Evolutionary conservation across 2,888 invertebrate species (phyloP).

Genomic region (Hirtodrosophila trivittata): DNA sequence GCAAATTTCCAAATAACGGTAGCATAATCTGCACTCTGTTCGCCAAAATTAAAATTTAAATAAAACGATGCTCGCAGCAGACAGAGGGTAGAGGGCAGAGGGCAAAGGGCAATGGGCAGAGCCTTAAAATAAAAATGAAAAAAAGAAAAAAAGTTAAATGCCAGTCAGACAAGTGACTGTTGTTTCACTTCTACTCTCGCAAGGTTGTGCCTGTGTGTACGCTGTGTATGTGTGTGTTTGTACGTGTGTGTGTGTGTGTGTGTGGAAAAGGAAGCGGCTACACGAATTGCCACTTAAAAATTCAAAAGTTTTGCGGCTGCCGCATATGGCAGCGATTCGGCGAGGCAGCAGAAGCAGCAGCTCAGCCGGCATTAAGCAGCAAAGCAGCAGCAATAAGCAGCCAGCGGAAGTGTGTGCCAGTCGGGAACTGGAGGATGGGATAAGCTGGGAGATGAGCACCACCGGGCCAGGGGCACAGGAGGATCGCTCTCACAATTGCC

Average conservation of each 20-base stretch:
- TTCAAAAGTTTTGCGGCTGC: constrained; percentile 75
- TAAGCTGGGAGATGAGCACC: not conserved
- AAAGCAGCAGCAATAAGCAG: constrained; percentile 27
- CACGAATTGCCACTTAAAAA: constrained; percentile 78
- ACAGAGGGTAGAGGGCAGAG: constrained; percentile 35
- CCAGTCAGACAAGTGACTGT: constrained; percentile 39
- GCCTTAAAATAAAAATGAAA: constrained; percentile 23
- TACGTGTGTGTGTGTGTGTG: constrained; percentile 6
- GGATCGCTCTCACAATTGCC: constrained; percentile 48
- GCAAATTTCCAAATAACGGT: constrained; percentile 17
- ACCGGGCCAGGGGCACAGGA: not conserved
- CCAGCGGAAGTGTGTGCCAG: constrained; percentile 42
- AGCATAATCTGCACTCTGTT: constrained; percentile 13
- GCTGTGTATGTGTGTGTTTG: constrained; percentile 8
- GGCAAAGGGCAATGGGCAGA: constrained; percentile 29
- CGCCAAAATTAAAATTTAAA: constrained; percentile 58
- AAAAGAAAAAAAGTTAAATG: constrained; percentile 31
- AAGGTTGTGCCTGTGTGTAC: constrained; percentile 14
- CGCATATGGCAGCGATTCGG: constrained; percentile 63
- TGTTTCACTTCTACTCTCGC: constrained; percentile 28
- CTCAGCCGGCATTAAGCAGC: constrained; percentile 22
- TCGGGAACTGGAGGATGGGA: constrained; percentile 1
- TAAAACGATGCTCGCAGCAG: constrained; percentile 38
- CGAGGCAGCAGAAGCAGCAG: constrained; percentile 24
- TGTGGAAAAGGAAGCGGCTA: constrained; percentile 62